Evolutionary conservation across 1,140 invertebrate species (phyloP), one percentile per base, ranked within the genome.

Genomic region (Diuraphis noxia): DNA sequence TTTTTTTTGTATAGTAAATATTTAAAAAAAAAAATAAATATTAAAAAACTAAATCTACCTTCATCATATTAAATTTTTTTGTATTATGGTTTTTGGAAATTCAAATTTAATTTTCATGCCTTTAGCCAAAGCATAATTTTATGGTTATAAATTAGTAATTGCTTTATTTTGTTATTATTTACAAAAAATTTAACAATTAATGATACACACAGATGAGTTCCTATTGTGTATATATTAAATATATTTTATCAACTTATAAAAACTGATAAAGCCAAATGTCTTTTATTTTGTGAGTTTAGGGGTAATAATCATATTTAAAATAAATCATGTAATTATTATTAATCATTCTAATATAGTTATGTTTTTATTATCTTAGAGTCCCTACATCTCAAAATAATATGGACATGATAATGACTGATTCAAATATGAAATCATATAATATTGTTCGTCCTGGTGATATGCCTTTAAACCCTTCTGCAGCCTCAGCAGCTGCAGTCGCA

Each of bases 381-480:
- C 36, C 89, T 40, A n/a, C 86, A 40, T 91, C 77, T 30, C 89
- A 91, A 81, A 91, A 91, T 6, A 91, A 81, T 38, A 91, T 91
- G 89, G 89, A 91, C 34, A 52, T 91, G 43, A 91, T 91, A 91
- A 49, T 91, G 36, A 91, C 89, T 17, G 89, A 91, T 82, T 91
- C 89, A 9, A 91, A 91, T 30, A 81, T 91, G 21, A 90, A 90
- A 30, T 90, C 88, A 4, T 90, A 72, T 72, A 72, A 72, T n/a
- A 72, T 72, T 6, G 56, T 91, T 38, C 77, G 86, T 56, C 77
- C 96, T 25, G 96, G 98, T 93, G 97, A 97, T 94, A 95, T 97
- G 92, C 97, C 97, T 79, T 94, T 98, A 49, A 97, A 98, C 95
- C 97, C 97, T 10, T 96, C 85, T 95, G 96, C 93, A 95, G 96